Base-by-base conservation (phyloP, 2,113 vertebrate species). In the Leucopsar rothschildi region DNA sequence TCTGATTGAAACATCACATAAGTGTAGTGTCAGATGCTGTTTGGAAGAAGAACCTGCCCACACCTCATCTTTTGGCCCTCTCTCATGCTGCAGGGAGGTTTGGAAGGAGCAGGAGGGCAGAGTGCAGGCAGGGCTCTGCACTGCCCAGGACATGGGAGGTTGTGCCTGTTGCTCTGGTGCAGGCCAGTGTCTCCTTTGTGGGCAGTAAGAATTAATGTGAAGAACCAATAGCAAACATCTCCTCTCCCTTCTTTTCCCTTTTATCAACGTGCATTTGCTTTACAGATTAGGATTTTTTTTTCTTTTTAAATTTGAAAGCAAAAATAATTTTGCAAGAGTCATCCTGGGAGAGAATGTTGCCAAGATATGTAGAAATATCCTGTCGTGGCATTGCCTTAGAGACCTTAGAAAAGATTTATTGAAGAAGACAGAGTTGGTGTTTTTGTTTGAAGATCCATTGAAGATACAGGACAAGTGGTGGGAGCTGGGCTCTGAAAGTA, bases 1-100 rank as follows among this genome's bases (percentile, higher is more conserved):
- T 25, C n/a, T 0, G 0, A 14, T 1, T 8, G 40, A 23, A 60
- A 27, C 18, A 8, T 28, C 55, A 21, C 15, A 0, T 1, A 9
- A 37, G 19, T 50, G 6, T 22, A 15, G 12, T 10, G 25, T 37
- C 76, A 66, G 35, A 29, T 59, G 37, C 28, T 28, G 18, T 65
- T 64, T 42, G 56, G 37, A 40, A 50, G 22, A 16, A 23, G 10
- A 70, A 31, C 0, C 0, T 33, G 21, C 60, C 60, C 15, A 24
- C 27, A n/a, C 12, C 44, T 69, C 29, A 33, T 33, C 33, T 23
- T 47, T 12, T 22, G 35, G 40, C 6, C 7, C 19, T 68, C n/a
- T 53, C 37, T 31, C 7, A 2, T 40, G 37, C 60, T 44, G 2
- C 40, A 40, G 88, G 68, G 40, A 23, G 33, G 45, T 70, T 56